Percentiles rank a stretch among this genome's conserved stretches.
phyloP scores from a whole-genome alignment of 2,888 invertebrate species.

The Lithophane socia region DNA sequence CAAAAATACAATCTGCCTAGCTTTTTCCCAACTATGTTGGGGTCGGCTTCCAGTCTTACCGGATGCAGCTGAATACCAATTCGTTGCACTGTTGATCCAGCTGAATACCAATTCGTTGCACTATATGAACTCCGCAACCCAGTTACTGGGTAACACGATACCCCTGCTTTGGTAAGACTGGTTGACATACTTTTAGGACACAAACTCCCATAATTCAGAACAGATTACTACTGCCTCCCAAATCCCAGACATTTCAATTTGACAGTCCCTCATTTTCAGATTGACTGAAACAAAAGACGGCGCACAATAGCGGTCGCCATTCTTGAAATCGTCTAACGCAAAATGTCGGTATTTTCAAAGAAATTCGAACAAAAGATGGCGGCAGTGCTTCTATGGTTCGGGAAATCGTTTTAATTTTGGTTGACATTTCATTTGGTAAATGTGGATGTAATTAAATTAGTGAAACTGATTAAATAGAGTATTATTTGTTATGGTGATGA shows the following conservation, averaged over 20 bases:
- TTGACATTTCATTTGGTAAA: conserved; percentile 48
- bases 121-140: no score
- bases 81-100: no score
- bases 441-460: conserved; percentile 43
- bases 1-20: not conserved
- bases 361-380: conserved; percentile 58
- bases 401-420: conserved; percentile 47
- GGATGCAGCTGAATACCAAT: no score
- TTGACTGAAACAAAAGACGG: conserved; percentile 56
- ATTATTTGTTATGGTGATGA: not conserved
- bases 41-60: no score
- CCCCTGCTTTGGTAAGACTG: no score
- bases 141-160: no score
- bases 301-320: conserved; percentile 50
- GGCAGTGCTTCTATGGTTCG: conserved; percentile 9
- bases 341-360: conserved; percentile 59
- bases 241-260: conserved; percentile 64
- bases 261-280: conserved; percentile 51
- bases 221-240: conserved; percentile 47
- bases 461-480: conserved; percentile 37
- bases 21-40: not conserved
- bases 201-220: conserved; percentile 43
- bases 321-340: conserved; percentile 51
- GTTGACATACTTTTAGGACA: no score
- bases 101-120: no score